Conservation (phyloP, 2,797 vertebrate species). For the Sebastes trivittatus region DNA sequence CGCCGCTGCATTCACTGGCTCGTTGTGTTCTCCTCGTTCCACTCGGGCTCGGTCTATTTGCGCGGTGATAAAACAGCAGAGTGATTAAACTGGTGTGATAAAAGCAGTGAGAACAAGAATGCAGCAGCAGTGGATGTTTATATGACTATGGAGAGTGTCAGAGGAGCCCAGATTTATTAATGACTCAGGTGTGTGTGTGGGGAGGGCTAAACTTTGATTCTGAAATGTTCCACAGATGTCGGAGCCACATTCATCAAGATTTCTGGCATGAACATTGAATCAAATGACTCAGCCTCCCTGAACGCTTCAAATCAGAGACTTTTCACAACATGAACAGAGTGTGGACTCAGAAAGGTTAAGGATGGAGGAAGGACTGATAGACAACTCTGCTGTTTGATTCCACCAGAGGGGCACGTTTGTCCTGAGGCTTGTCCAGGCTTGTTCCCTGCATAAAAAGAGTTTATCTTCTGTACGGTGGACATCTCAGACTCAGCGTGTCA, state of each 20-base stretch:
- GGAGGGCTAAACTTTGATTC: background rate
- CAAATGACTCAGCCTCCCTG: background rate
- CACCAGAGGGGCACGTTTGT: too few species aligned
- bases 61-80: slow-evolving; percentile 49
- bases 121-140: slow-evolving; percentile 32
- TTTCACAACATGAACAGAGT: background rate
- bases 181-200: background rate
- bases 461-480: background rate
- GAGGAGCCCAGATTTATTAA: slow-evolving; percentile 28
- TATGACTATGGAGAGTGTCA: slow-evolving; percentile 11
- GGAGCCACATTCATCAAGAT: background rate
- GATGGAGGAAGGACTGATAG: background rate
- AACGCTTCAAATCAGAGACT: background rate
- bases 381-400: too few species aligned
- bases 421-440: too few species aligned
- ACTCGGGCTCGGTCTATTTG: slow-evolving; percentile 55
- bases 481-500: background rate
- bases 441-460: background rate
- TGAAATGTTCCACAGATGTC: background rate
- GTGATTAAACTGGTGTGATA: slow-evolving; percentile 64
- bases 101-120: slow-evolving; percentile 36
- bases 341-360: background rate
- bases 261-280: background rate
- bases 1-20: slow-evolving; percentile 1
- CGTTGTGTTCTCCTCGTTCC: slow-evolving; percentile 33